phyloP scores from a whole-genome alignment of 2,797 vertebrate genomes.

The Sebastolobus alascanus region DNA sequence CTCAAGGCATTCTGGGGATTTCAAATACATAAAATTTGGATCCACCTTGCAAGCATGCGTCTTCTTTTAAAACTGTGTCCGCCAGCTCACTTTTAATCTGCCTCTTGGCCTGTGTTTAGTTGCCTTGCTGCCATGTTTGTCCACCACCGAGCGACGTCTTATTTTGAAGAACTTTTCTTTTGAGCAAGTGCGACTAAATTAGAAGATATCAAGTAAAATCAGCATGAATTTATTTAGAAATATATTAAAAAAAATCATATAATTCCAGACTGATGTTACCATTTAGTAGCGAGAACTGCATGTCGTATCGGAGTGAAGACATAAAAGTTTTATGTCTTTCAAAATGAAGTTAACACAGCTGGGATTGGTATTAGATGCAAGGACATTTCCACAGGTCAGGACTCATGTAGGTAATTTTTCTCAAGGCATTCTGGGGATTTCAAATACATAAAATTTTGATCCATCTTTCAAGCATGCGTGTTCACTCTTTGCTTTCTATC shows the following conservation, averaged over 20 bases:
- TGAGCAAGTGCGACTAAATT: neutral
- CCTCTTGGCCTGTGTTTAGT: constrained; percentile 8
- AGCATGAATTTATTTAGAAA: neutral
- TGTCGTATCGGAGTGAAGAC: neutral
- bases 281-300: neutral
- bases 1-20: neutral
- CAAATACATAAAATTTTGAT: neutral
- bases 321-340: neutral
- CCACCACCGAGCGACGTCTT: rapidly evolving
- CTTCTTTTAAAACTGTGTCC: constrained; percentile 9
- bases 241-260: neutral
- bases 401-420: neutral
- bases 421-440: neutral
- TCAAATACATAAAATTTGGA: neutral
- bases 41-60: neutral
- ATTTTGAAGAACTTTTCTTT: neutral
- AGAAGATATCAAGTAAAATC: neutral
- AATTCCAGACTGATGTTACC: neutral
- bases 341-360: neutral
- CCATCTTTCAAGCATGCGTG: neutral
- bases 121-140: constrained; percentile 10
- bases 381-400: neutral
- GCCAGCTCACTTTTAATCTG: constrained; percentile 12
- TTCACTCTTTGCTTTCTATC: constrained; percentile 22
- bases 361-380: neutral